phyloP scores from a whole-genome alignment of 1,140 invertebrate genomes.

The Ceratina calcarata region DNA sequence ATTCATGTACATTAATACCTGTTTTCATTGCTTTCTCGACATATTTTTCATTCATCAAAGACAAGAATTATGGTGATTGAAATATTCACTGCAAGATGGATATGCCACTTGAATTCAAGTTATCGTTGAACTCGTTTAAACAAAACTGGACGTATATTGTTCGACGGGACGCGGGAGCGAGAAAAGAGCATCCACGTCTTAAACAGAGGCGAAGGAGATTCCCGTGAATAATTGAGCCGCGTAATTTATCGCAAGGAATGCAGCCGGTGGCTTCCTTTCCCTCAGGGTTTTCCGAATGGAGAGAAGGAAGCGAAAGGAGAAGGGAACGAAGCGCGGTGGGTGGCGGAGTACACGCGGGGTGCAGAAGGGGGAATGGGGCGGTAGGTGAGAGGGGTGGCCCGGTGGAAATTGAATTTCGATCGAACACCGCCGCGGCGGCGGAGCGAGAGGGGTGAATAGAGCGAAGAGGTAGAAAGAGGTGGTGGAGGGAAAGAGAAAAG shows the following conservation, averaged over 20 bases:
- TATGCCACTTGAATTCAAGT: too few relatives aligned
- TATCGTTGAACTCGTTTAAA: not conserved
- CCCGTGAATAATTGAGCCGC: conserved; percentile 78
- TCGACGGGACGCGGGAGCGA: not conserved
- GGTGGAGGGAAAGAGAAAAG: conserved; percentile 23
- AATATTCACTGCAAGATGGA: too few relatives aligned
- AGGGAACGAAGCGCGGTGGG: conserved; percentile 5
- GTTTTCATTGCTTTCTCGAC: too few relatives aligned
- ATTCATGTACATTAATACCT: too few relatives aligned
- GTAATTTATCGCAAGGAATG: conserved; percentile 79
- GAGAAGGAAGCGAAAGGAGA: conserved; percentile 46
- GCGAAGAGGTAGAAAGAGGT: conserved; percentile 8
- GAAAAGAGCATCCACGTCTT: conserved; percentile 49
- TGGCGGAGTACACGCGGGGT: not conserved
- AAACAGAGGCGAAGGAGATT: conserved; percentile 74
- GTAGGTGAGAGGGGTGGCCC: conserved; percentile 69
- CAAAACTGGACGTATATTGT: too few relatives aligned
- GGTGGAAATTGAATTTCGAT: conserved; percentile 80
- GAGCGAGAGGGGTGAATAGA: conserved; percentile 59
- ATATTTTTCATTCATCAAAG: too few relatives aligned
- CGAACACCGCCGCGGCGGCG: conserved; percentile 71
- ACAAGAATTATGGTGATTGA: too few relatives aligned
- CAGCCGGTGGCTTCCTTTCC: conserved; percentile 70
- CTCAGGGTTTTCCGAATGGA: conserved; percentile 60
- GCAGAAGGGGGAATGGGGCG: conserved; percentile 34